These are phyloP conservation scores for Onychostruthus taczanowskii DNA, from an alignment of 2,113 vertebrate species.

Conservation along the genomic window DNA sequence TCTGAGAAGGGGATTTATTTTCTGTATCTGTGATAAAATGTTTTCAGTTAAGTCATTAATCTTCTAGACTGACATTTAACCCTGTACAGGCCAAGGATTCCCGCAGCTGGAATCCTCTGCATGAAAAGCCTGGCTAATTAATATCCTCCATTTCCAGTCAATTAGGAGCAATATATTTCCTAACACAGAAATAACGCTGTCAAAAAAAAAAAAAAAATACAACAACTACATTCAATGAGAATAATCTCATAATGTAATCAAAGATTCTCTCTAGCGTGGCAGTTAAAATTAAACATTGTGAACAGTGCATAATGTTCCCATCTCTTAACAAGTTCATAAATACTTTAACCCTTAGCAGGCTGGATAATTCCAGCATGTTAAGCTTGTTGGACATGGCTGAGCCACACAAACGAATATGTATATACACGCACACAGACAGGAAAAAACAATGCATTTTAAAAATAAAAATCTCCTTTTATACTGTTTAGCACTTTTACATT, in stretches of 20 bases:
- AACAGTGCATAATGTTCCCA: conserved; percentile 12
- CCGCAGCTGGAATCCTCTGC: not conserved
- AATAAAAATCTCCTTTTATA: not conserved
- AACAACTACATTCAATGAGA: conserved; percentile 1
- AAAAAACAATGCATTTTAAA: not conserved
- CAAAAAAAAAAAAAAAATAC: not conserved
- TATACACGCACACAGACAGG: not conserved
- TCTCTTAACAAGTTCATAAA: conserved; percentile 20
- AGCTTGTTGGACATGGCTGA: not conserved
- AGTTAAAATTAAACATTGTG: conserved; percentile 44
- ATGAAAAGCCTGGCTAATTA: not conserved
- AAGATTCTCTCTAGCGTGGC: not conserved
- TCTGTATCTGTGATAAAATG: not conserved
- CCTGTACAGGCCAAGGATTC: not conserved
- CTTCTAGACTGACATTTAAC: conserved; percentile 28
- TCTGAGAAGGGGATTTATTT: conserved; percentile 14
- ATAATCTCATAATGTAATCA: conserved; percentile 53
- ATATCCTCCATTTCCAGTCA: not conserved
- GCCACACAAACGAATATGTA: not conserved
- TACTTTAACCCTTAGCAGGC: conserved; percentile 14
- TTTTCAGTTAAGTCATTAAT: conserved; percentile 30
- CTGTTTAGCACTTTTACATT: not conserved
- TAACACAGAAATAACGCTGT: not conserved
- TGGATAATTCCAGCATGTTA: not conserved
- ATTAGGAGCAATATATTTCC: not conserved